Percentiles rank a stretch among this genome's conserved stretches.
phyloP scores from a whole-genome alignment of 2,888 invertebrate species.

The Loripinus fragilis region DNA sequence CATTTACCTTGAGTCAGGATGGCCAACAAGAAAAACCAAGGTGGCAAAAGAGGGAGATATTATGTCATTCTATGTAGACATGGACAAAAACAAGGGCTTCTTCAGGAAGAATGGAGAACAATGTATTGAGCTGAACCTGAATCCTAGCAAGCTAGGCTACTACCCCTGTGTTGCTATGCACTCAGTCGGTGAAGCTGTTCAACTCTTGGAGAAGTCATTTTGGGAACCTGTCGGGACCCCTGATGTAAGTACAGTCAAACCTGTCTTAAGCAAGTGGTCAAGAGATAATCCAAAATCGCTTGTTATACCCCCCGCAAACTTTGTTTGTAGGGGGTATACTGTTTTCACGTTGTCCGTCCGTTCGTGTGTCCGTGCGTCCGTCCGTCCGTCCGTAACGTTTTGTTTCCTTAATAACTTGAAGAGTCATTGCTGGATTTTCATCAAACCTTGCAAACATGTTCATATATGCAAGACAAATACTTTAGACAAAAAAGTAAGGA shows the following conservation, averaged over 20 bases:
- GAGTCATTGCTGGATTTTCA: too few species aligned
- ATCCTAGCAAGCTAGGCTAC: conserved; percentile 66
- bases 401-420: too few species aligned
- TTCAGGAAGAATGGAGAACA: conserved; percentile 65
- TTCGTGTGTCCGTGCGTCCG: too few species aligned
- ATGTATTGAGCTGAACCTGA: conserved; percentile 61
- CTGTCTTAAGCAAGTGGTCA: too few species aligned
- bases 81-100: conserved; percentile 57
- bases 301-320: too few species aligned
- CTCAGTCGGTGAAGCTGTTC: conserved; percentile 71
- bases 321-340: too few species aligned
- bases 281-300: too few species aligned
- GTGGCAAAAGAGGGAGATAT: conserved; percentile 64
- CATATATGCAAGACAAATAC: too few species aligned
- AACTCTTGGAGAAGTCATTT: conserved; percentile 70
- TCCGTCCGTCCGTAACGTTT: too few species aligned
- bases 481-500: too few species aligned
- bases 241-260: background rate
- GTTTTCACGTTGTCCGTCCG: too few species aligned
- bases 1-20: conserved; percentile 69
- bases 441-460: too few species aligned
- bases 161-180: conserved; percentile 73
- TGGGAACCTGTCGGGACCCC: conserved; percentile 47
- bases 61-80: conserved; percentile 67
- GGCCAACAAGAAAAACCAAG: conserved; percentile 49